Evolutionary conservation across 2,888 invertebrate genomes (phyloP).

Genomic region (Hemistola chrysoprasaria): DNA sequence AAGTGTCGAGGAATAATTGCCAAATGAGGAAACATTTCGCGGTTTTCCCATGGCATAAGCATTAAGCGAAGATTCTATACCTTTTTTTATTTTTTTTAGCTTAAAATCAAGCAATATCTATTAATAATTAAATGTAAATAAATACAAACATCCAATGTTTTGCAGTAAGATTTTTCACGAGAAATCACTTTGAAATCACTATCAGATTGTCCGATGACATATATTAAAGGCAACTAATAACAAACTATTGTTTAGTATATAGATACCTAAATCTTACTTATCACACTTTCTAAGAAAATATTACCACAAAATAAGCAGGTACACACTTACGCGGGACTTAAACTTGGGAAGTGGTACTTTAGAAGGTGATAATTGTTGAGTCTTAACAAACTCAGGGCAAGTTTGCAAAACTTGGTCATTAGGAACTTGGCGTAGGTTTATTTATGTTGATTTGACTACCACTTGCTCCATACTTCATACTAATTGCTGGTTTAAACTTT

Average conservation of each 20-base stretch:
- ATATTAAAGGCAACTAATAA: too few species aligned
- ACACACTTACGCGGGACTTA: conserved; percentile 18
- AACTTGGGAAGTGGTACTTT: conserved; percentile 31
- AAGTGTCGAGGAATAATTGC: too few species aligned
- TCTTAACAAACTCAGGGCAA: conserved; percentile 31
- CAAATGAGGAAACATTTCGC: too few species aligned
- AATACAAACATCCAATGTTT: too few species aligned
- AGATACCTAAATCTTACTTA: background rate
- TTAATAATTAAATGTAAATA: too few species aligned
- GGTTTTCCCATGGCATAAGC: too few species aligned
- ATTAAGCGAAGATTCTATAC: too few species aligned
- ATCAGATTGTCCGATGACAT: too few species aligned
- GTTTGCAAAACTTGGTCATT: conserved; percentile 43
- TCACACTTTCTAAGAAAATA: conserved; percentile 5
- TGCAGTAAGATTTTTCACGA: too few species aligned
- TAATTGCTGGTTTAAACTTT: conserved; percentile 28
- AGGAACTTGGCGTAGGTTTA: conserved; percentile 36
- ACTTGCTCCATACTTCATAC: conserved; percentile 22
- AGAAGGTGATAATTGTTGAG: conserved; percentile 35
- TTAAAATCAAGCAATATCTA: too few species aligned
- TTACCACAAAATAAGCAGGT: conserved; percentile 2
- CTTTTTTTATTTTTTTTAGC: too few species aligned
- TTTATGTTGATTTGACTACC: conserved; percentile 31
- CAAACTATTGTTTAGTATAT: background rate
- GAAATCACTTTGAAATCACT: too few species aligned